Evolutionary conservation across 2,888 invertebrate species (phyloP).

Genomic region (Lathronympha strigana): DNA sequence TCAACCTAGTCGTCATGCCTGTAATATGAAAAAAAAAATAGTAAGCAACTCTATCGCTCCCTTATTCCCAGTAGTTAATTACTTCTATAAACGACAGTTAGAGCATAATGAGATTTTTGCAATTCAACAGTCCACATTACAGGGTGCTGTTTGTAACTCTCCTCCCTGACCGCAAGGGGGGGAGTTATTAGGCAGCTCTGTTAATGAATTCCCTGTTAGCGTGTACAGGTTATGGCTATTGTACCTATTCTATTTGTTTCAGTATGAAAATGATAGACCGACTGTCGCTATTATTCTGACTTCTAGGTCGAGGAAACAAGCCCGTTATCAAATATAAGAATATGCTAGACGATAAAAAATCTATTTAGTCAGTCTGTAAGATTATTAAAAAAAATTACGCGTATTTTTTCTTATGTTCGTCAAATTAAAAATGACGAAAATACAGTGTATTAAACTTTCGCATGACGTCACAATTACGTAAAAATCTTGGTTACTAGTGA

Average conservation of each 20-base stretch:
- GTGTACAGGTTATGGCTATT: slow-evolving; percentile 49
- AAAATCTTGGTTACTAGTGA: too few species aligned
- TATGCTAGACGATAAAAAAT: too few species aligned
- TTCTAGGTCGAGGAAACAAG: too few species aligned
- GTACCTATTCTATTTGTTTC: slow-evolving; percentile 30
- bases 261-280: neutral
- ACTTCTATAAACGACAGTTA: slow-evolving; percentile 83
- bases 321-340: neutral
- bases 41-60: slow-evolving; percentile 50
- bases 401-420: too few species aligned
- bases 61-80: slow-evolving; percentile 71
- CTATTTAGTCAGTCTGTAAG: too few species aligned
- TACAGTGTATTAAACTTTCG: too few species aligned
- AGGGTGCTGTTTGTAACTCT: slow-evolving; percentile 71
- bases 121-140: slow-evolving; percentile 82
- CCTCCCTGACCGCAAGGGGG: slow-evolving; percentile 45
- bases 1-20: too few species aligned
- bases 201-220: slow-evolving; percentile 71
- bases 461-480: too few species aligned
- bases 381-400: too few species aligned
- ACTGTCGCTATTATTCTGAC: neutral
- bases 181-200: slow-evolving; percentile 71
- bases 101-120: slow-evolving; percentile 83
- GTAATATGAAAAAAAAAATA: neutral
- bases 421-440: too few species aligned